phyloP scores from a whole-genome alignment of 2,888 invertebrate genomes.

The Agrotis clavis region DNA sequence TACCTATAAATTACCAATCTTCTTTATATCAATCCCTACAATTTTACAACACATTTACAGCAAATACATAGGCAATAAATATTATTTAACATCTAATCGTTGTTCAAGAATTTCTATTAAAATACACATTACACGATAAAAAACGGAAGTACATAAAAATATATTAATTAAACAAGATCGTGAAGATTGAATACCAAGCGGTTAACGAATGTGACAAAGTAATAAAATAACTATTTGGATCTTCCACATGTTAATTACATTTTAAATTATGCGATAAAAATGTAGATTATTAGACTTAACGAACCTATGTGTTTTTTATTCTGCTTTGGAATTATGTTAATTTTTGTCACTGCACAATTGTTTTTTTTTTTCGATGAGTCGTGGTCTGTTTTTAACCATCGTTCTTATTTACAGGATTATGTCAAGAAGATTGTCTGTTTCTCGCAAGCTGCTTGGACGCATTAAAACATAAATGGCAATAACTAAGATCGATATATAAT shows the following conservation, averaged over 20 bases:
- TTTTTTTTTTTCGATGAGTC: neutral
- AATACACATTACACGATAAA: constrained; percentile 19
- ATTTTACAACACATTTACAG: neutral
- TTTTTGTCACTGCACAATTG: constrained; percentile 7
- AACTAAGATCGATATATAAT: neutral
- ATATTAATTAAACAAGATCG: constrained; percentile 45
- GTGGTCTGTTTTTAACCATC: neutral
- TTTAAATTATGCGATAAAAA: constrained; percentile 43
- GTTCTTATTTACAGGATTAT: neutral
- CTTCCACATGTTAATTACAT: constrained; percentile 39
- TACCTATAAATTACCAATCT: no score
- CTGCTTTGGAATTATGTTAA: neutral
- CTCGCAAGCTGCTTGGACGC: neutral
- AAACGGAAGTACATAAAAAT: constrained; percentile 51
- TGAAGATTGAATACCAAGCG: constrained; percentile 40
- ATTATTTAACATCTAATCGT: neutral
- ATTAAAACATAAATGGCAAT: no score
- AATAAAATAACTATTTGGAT: constrained; percentile 44
- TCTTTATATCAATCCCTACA: neutral
- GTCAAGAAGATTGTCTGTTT: neutral
- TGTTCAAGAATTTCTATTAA: constrained; percentile 19
- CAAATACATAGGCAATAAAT: neutral
- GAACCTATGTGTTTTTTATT: neutral
- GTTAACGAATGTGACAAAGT: constrained; percentile 26
- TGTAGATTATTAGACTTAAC: constrained; percentile 41